Evolutionary conservation across 2,113 vertebrate species (phyloP).

Genomic region (Amblyopsis rosae): DNA sequence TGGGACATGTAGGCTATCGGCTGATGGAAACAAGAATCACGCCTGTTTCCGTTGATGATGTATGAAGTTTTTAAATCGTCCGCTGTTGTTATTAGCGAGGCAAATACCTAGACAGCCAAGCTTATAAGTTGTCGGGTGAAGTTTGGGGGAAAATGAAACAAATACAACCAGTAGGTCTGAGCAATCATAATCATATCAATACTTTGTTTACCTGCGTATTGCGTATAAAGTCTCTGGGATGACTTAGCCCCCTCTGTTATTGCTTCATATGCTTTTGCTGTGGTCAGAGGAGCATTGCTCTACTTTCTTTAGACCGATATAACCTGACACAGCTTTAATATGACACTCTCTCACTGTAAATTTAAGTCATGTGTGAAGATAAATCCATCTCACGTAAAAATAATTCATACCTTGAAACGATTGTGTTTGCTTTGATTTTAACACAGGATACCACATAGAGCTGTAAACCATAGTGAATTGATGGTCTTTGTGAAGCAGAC

Average conservation of each 20-base stretch:
- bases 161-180: slow-evolving; percentile 22
- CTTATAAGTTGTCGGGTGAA: slow-evolving; percentile 24
- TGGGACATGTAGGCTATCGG: slow-evolving; percentile 26
- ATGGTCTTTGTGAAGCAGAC: slow-evolving; percentile 15
- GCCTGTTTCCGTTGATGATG: slow-evolving; percentile 33
- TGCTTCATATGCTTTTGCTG: slow-evolving; percentile 15
- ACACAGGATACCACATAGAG: not conserved
- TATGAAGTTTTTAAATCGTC: slow-evolving; percentile 37
- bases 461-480: slow-evolving; percentile 14
- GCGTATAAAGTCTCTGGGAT: slow-evolving; percentile 10
- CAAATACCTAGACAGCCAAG: slow-evolving; percentile 6
- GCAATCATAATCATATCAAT: slow-evolving; percentile 1
- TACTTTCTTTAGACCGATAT: not conserved
- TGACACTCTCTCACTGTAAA: not conserved
- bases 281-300: not conserved
- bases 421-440: not conserved
- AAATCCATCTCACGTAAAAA: not conserved
- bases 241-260: not conserved
- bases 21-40: slow-evolving; percentile 45
- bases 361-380: not conserved
- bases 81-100: slow-evolving; percentile 7
- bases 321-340: not conserved
- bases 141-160: slow-evolving; percentile 33
- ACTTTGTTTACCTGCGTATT: slow-evolving; percentile 7
- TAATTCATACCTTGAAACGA: not conserved